Evolutionary conservation across 2,797 vertebrate genomes (phyloP).

Genomic region (Ictinia mississippiensis): DNA sequence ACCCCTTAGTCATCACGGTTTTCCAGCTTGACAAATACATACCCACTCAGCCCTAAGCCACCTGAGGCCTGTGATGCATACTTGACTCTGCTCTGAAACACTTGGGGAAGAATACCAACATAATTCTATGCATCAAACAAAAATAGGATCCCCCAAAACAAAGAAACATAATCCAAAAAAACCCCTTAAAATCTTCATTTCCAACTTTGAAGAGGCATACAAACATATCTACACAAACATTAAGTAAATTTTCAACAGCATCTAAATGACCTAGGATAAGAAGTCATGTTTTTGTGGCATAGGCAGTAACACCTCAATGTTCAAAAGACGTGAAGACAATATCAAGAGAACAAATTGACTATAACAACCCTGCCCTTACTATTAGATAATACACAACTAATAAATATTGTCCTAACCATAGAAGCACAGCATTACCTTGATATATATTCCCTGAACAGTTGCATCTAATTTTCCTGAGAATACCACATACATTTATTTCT

Average conservation of each 20-base stretch:
- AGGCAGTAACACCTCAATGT: neutral
- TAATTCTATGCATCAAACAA: neutral
- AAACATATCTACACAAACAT: neutral
- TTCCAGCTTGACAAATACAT: neutral
- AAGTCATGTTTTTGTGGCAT: neutral
- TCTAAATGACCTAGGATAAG: neutral
- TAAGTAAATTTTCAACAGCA: neutral
- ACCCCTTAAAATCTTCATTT: neutral
- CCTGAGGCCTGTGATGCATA: neutral
- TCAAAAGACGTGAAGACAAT: neutral
- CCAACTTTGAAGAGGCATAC: neutral
- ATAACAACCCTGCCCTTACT: neutral
- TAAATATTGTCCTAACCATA: neutral
- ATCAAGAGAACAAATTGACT: neutral
- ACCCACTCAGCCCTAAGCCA: neutral
- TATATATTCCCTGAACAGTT: neutral
- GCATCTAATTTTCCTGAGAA: neutral
- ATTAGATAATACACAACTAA: neutral
- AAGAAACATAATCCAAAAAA: neutral
- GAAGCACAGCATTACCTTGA: neutral
- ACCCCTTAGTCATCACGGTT: accelerated
- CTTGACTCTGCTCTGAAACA: neutral
- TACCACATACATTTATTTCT: neutral
- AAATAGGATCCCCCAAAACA: neutral
- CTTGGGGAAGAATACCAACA: neutral